phyloP scores from a whole-genome alignment of 2,888 invertebrate species.

The Scaeva pyrastri region DNA sequence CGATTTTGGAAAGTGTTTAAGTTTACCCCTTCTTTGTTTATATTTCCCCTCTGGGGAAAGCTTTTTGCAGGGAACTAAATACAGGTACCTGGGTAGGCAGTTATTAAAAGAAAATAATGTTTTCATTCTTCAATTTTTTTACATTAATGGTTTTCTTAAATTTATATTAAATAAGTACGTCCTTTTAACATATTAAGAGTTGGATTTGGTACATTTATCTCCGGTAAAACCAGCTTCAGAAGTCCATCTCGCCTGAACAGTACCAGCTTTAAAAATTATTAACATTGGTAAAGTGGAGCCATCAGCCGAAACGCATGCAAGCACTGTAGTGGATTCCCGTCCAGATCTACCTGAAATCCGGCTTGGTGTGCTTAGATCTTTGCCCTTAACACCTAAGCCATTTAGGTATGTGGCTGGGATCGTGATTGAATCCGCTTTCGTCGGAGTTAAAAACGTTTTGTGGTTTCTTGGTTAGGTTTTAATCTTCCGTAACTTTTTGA shows the following conservation, averaged over 20 bases:
- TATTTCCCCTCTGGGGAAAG: too few species aligned
- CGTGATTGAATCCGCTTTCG: not conserved
- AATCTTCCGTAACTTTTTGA: not conserved
- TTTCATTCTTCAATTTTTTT: too few species aligned
- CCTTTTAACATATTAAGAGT: too few species aligned
- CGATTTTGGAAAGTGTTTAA: too few species aligned
- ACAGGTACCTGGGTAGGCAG: too few species aligned
- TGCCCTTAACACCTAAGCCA: not conserved
- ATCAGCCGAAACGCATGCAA: slow-evolving; percentile 16
- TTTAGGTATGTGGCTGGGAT: too few species aligned
- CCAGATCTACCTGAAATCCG: slow-evolving; percentile 14
- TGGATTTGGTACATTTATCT: too few species aligned
- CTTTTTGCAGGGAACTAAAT: too few species aligned
- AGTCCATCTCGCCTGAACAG: slow-evolving; percentile 31
- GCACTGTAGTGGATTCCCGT: slow-evolving; percentile 19
- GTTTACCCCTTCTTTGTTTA: too few species aligned
- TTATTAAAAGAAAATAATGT: too few species aligned
- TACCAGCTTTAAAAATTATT: slow-evolving; percentile 49
- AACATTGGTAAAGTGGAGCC: slow-evolving; percentile 19
- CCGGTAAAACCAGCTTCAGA: slow-evolving; percentile 17
- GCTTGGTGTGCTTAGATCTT: slow-evolving; percentile 18
- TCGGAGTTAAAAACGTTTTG: not conserved
- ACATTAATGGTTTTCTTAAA: too few species aligned
- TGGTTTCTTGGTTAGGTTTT: not conserved
- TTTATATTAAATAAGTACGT: too few species aligned